phyloP scores from a whole-genome alignment of 23 tunicate species.

The Ascidia mentula region DNA sequence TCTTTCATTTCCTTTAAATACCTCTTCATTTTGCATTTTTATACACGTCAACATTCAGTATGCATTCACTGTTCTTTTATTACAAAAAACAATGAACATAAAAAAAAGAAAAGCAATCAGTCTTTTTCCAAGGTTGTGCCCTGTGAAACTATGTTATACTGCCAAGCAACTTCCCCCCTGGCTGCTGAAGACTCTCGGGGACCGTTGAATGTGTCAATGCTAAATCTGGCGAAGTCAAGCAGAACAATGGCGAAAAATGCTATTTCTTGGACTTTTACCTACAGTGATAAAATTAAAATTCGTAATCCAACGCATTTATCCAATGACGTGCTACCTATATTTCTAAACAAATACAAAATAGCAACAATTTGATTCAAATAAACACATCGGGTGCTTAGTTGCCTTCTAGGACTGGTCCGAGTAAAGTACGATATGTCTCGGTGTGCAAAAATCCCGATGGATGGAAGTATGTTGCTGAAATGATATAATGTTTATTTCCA shows the following conservation, averaged over 20 bases:
- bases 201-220: not conserved
- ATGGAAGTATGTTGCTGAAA: not conserved
- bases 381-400: not conserved
- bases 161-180: no score
- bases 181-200: no score
- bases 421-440: not conserved
- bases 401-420: not conserved
- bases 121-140: no score
- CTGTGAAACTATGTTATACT: no score
- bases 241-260: not conserved
- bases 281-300: not conserved
- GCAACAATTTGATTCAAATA: not conserved
- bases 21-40: no score
- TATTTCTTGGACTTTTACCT: not conserved
- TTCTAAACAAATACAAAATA: not conserved
- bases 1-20: no score
- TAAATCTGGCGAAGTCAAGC: not conserved
- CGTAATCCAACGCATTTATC: not conserved
- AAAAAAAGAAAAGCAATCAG: no score
- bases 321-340: not conserved
- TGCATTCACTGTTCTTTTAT: no score
- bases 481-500: no score
- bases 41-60: no score
- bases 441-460: not conserved
- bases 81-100: no score